Percentiles rank a stretch among this genome's conserved stretches.
These are phyloP conservation scores for Montipora efflorescens DNA, from an alignment of 64 coral and sea anemone genomes.

Conservation along the genomic window DNA sequence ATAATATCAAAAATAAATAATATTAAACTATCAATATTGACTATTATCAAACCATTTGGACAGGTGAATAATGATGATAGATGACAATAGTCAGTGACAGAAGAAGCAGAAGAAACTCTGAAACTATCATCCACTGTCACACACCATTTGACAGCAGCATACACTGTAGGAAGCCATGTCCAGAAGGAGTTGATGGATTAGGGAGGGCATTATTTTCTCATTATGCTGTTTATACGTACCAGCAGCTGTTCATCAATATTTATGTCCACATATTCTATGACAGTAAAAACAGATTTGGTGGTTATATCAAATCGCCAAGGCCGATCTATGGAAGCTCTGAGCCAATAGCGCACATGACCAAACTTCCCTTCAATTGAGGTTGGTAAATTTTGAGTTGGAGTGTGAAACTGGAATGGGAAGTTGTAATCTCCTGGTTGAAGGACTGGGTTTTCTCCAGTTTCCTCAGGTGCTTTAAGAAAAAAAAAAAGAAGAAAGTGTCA, in stretches of 20 bases:
- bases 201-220: neutral
- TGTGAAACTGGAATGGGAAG: constrained; percentile 82
- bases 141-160: too few relatives aligned
- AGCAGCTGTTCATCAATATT: constrained; percentile 55
- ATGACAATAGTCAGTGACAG: too few relatives aligned
- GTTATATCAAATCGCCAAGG: constrained; percentile 96
- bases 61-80: too few relatives aligned
- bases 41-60: too few relatives aligned
- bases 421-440: constrained; percentile 70
- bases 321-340: constrained; percentile 80
- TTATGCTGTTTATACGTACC: constrained; percentile 37
- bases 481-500: neutral
- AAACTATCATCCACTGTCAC: too few relatives aligned
- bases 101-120: too few relatives aligned
- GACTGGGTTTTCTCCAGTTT: constrained; percentile 86
- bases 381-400: constrained; percentile 72
- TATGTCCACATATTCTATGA: constrained; percentile 90
- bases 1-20: too few relatives aligned
- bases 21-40: too few relatives aligned
- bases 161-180: too few relatives aligned
- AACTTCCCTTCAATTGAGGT: constrained; percentile 84
- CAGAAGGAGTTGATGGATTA: too few relatives aligned
- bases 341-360: constrained; percentile 93
- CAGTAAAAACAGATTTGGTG: constrained; percentile 78
- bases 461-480: constrained; percentile 59